Conservation (phyloP, 2,797 vertebrate genomes). For the Brotogeris chrysoptera region DNA sequence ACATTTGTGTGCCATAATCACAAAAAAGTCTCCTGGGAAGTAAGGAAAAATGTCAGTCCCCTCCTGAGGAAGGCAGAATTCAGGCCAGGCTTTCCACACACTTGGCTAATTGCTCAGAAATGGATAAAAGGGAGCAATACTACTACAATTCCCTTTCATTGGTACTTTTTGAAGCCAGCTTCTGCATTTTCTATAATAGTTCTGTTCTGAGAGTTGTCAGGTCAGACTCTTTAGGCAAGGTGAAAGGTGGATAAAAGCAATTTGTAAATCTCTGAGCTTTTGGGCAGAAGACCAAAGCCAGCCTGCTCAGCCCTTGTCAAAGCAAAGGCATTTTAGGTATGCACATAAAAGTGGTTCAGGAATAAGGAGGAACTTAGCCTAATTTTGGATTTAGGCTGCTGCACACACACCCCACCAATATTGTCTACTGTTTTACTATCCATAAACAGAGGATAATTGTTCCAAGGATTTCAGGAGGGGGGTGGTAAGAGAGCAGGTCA, state of each 20-base stretch:
- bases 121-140: not conserved
- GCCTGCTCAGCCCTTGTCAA: not conserved
- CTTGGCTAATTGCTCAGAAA: not conserved
- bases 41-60: not conserved
- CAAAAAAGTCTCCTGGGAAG: not conserved
- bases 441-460: not conserved
- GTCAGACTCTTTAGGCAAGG: not conserved
- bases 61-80: not conserved
- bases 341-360: not conserved
- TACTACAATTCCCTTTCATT: not conserved
- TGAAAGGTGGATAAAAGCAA: not conserved
- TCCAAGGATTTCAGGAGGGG: not conserved
- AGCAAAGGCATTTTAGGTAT: not conserved
- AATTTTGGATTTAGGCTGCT: not conserved
- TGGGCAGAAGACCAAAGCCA: not conserved
- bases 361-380: not conserved
- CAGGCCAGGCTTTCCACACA: not conserved
- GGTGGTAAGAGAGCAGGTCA: not conserved
- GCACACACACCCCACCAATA: not conserved
- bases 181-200: not conserved
- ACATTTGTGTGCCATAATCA: not conserved
- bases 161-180: not conserved
- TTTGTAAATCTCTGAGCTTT: not conserved
- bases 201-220: not conserved
- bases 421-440: not conserved